Conservation (phyloP, 2,888 invertebrate genomes). For the Scaptomyza flava region DNA sequence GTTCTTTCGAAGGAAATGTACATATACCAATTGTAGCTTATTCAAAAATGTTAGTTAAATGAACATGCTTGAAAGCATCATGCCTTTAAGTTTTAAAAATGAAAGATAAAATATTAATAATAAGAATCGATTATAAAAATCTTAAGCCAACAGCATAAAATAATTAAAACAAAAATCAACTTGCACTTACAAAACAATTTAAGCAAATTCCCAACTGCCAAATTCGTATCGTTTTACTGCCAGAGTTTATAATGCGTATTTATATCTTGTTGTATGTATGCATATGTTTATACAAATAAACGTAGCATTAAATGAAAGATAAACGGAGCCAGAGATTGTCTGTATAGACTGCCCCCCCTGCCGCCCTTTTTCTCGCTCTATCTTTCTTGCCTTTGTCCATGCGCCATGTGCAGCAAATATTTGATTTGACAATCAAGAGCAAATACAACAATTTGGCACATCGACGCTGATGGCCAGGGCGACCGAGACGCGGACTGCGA, state of each 20-base stretch:
- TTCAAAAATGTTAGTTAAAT: no score
- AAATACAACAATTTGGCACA: slow-evolving; percentile 73
- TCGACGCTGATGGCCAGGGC: slow-evolving; percentile 4
- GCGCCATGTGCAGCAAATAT: slow-evolving; percentile 59
- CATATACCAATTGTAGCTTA: no score
- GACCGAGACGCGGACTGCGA: neutral
- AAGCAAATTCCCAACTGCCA: slow-evolving; percentile 7
- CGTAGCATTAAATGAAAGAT: slow-evolving; percentile 41
- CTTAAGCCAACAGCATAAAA: no score
- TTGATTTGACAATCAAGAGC: slow-evolving; percentile 73
- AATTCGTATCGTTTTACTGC: slow-evolving; percentile 7
- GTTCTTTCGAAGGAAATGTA: no score
- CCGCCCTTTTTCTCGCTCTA: neutral
- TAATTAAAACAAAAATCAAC: slow-evolving; percentile 11
- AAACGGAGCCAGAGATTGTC: slow-evolving; percentile 15
- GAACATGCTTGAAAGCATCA: no score
- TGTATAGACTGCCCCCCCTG: neutral
- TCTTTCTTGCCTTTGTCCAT: slow-evolving; percentile 10
- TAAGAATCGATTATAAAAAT: no score
- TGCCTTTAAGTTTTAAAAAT: no score
- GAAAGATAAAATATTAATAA: no score
- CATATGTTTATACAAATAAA: slow-evolving; percentile 4
- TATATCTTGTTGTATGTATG: slow-evolving; percentile 1
- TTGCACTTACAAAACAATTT: slow-evolving; percentile 28
- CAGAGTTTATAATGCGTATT: slow-evolving; percentile 37